Percentiles rank a stretch among this genome's conserved stretches.
phyloP scores from a whole-genome alignment of 2,797 vertebrate genomes.

The Melanotaenia nigrans region DNA sequence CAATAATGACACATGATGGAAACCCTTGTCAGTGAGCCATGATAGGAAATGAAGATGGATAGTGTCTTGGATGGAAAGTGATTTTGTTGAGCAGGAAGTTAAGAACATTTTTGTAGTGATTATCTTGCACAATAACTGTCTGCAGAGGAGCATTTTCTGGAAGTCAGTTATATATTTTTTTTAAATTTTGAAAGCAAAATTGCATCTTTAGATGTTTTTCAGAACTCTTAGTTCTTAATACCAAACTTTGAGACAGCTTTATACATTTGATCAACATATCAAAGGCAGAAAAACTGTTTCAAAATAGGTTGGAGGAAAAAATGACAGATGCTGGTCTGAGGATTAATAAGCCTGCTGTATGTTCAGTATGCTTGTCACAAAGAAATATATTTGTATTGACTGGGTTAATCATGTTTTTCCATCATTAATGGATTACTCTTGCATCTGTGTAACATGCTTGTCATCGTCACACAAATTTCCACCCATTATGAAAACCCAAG shows the following conservation, averaged over 20 bases:
- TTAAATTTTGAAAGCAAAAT: not conserved
- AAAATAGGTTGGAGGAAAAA: slow-evolving; percentile 11
- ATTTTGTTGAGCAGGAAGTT: slow-evolving; percentile 83
- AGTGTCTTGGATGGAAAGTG: slow-evolving; percentile 77
- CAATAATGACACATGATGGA: slow-evolving; percentile 89
- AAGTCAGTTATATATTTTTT: not conserved
- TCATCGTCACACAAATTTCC: slow-evolving; percentile 54
- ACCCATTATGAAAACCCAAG: slow-evolving; percentile 31
- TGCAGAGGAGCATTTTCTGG: slow-evolving; percentile 46
- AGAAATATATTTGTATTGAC: slow-evolving; percentile 37
- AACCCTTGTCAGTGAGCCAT: slow-evolving; percentile 81
- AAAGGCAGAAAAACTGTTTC: not conserved
- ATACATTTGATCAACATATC: too few species aligned
- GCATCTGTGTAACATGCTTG: slow-evolving; percentile 44
- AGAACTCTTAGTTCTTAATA: not conserved
- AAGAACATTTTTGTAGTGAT: slow-evolving; percentile 75
- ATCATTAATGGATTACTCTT: slow-evolving; percentile 65
- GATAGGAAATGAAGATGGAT: slow-evolving; percentile 86
- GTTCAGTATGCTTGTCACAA: slow-evolving; percentile 32
- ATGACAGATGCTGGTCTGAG: slow-evolving; percentile 21
- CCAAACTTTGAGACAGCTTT: too few species aligned
- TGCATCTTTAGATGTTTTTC: not conserved
- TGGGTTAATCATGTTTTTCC: slow-evolving; percentile 57
- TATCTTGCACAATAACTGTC: slow-evolving; percentile 69
- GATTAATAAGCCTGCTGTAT: slow-evolving; percentile 41